These are phyloP conservation scores for Ctenomys sociabilis DNA, from an alignment of 2,113 vertebrate species.

Conservation along the genomic window DNA sequence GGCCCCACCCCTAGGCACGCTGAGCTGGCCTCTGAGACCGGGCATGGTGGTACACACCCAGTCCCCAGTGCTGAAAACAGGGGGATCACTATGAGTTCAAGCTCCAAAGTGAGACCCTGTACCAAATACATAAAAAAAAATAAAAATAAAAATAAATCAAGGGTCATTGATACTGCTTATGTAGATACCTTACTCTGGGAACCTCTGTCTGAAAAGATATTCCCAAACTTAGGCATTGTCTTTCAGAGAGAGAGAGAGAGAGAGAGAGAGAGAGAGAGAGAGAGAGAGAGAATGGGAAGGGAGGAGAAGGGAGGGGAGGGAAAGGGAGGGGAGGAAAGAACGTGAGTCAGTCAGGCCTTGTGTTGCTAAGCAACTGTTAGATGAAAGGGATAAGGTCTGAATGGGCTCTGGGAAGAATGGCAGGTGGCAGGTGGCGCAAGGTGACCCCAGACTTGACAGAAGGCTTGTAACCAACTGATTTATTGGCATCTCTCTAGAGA, in stretches of 20 bases:
- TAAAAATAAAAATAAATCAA: neutral
- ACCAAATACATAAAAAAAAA: too few species aligned
- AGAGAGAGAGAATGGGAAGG: accelerated
- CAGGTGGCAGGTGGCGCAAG: neutral
- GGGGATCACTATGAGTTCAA: too few species aligned
- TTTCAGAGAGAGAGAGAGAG: neutral
- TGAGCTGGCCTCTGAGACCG: too few species aligned
- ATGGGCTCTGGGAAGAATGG: neutral
- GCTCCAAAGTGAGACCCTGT: too few species aligned
- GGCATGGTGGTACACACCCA: too few species aligned
- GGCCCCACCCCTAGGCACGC: too few species aligned
- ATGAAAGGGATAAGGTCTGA: accelerated
- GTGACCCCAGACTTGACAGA: neutral
- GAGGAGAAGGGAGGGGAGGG: too few species aligned
- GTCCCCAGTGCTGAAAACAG: too few species aligned
- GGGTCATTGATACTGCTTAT: neutral
- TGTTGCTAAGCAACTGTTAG: neutral
- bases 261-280: neutral
- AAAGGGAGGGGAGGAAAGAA: too few species aligned
- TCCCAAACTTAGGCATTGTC: neutral
- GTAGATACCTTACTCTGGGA: neutral
- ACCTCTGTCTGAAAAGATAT: neutral
- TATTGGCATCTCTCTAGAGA: constrained; percentile 70
- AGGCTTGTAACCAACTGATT: constrained; percentile 56
- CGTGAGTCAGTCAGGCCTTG: too few species aligned